Percentiles rank a stretch among this genome's conserved stretches.
These are phyloP conservation scores for Tipula lateralis DNA, from an alignment of 2,888 invertebrate genomes.

Conservation along the genomic window DNA sequence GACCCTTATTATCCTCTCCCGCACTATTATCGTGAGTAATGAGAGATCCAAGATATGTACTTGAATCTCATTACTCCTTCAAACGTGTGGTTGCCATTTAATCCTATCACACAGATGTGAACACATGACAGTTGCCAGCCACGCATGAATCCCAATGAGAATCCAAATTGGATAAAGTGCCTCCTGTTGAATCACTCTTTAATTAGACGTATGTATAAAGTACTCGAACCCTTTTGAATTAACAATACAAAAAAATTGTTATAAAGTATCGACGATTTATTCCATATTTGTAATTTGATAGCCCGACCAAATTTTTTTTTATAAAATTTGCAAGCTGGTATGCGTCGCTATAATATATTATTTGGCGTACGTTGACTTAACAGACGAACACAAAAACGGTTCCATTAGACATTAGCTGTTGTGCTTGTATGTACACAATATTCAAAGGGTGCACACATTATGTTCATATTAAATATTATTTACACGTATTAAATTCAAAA, in stretches of 20 bases:
- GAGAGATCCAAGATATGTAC: too few species aligned
- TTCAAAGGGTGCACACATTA: not conserved
- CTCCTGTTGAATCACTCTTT: too few species aligned
- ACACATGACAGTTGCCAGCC: too few species aligned
- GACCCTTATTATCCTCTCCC: too few species aligned
- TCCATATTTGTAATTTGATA: not conserved
- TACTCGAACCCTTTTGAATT: not conserved
- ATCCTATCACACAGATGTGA: too few species aligned
- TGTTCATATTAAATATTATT: not conserved
- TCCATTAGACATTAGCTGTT: not conserved
- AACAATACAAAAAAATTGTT: not conserved
- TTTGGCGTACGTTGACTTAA: constrained; percentile 19
- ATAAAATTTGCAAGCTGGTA: not conserved
- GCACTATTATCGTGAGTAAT: too few species aligned
- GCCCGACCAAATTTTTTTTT: not conserved
- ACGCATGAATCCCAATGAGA: too few species aligned
- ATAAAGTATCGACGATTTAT: constrained; percentile 20
- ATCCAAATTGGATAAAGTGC: too few species aligned
- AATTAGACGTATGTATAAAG: not conserved
- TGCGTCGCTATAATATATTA: not conserved
- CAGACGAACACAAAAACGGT: not conserved
- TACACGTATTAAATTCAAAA: constrained; percentile 5
- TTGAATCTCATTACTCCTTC: too few species aligned
- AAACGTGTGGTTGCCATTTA: too few species aligned
- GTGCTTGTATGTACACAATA: not conserved